Evolutionary conservation across 2,113 vertebrate genomes (phyloP).

Genomic region (Oreochromis spilurus): DNA sequence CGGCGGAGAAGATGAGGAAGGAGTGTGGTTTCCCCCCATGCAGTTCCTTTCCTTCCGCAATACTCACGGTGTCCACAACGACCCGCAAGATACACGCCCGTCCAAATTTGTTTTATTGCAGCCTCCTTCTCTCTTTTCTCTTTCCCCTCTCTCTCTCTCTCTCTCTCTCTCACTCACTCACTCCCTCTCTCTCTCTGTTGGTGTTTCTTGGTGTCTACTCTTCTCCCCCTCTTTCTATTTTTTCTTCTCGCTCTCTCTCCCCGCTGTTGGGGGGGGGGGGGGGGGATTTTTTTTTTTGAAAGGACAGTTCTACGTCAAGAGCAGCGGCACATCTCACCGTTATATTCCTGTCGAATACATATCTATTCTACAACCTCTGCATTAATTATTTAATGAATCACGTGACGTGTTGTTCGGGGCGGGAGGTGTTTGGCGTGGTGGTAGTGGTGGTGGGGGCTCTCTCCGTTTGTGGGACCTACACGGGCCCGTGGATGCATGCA

Average conservation of each 20-base stretch:
- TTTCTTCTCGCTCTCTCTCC: background rate
- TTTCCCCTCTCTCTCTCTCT: background rate
- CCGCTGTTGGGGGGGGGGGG: rapidly evolving
- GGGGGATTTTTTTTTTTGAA: background rate
- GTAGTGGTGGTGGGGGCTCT: slow-evolving; percentile 60
- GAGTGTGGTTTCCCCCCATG: slow-evolving; percentile 75
- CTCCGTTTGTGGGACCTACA: slow-evolving; percentile 1
- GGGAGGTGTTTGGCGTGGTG: slow-evolving; percentile 54
- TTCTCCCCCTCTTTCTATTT: slow-evolving; percentile 42
- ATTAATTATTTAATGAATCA: slow-evolving; percentile 99
- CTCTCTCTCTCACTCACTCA: background rate
- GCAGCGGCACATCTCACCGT: slow-evolving; percentile 79
- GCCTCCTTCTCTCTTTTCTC: slow-evolving; percentile 74
- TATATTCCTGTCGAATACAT: slow-evolving; percentile 96
- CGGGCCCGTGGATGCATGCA: background rate
- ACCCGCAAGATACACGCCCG: slow-evolving; percentile 81
- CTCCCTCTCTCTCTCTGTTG: slow-evolving; percentile 21
- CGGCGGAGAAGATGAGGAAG: slow-evolving; percentile 58
- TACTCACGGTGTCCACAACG: slow-evolving; percentile 95
- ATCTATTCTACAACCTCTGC: slow-evolving; percentile 96
- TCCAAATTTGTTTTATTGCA: slow-evolving; percentile 95
- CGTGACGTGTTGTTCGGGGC: slow-evolving; percentile 83
- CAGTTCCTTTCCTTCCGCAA: slow-evolving; percentile 73
- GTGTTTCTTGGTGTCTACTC: slow-evolving; percentile 59
- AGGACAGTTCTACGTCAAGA: slow-evolving; percentile 91